phyloP scores from a whole-genome alignment of 2,113 vertebrate species.

The Thermophis baileyi region DNA sequence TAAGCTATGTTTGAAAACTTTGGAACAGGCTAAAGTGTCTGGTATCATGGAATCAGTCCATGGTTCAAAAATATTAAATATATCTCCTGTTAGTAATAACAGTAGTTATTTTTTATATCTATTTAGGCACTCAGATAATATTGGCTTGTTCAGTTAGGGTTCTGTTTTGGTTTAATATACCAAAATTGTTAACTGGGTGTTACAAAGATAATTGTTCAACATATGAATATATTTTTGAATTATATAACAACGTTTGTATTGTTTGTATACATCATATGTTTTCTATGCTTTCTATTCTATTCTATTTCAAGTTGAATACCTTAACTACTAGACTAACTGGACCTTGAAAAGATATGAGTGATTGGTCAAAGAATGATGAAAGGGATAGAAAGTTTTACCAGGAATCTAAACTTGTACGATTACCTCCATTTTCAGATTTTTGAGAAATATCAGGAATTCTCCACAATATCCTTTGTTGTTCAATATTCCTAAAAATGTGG shows the following conservation, averaged over 20 bases:
- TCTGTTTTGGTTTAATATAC: neutral
- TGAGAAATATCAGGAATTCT: slow-evolving; percentile 98
- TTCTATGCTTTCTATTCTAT: neutral
- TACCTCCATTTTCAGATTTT: slow-evolving; percentile 98
- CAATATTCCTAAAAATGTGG: slow-evolving; percentile 81
- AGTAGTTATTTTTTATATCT: neutral
- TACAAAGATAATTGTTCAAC: neutral
- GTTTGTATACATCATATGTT: neutral
- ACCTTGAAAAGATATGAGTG: neutral
- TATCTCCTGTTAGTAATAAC: neutral
- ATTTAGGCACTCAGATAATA: neutral
- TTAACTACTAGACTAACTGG: neutral
- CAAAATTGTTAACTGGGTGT: neutral
- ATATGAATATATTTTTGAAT: neutral
- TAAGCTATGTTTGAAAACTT: neutral
- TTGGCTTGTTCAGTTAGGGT: neutral
- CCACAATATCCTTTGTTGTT: slow-evolving; percentile 96
- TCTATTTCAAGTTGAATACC: neutral
- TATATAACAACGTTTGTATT: neutral
- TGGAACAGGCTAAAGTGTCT: neutral
- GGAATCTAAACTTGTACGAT: slow-evolving; percentile 3
- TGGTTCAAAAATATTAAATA: neutral
- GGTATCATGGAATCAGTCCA: neutral
- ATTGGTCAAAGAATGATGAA: neutral
- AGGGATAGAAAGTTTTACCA: neutral